A percentile compares a stretch with the other conserved stretches of the same genome.
Conservation (phyloP, 2,113 vertebrate genomes). For the Cercopithecus mona region DNA sequence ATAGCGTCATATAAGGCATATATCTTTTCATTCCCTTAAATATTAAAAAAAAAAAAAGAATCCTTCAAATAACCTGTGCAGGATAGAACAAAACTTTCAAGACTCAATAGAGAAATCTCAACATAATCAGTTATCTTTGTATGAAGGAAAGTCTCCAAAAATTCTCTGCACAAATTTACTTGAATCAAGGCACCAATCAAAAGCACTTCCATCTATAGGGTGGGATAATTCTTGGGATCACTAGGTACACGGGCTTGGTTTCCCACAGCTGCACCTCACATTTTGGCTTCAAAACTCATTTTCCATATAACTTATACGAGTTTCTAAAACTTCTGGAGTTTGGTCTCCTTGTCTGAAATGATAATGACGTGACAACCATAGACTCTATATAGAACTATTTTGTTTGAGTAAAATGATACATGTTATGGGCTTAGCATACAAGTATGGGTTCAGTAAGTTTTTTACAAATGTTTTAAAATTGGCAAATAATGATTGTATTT, state of each 20-base stretch:
- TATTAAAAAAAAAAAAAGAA: neutral
- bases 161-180: neutral
- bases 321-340: neutral
- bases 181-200: neutral
- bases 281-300: neutral
- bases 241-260: accelerated
- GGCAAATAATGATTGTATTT: neutral
- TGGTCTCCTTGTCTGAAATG: neutral
- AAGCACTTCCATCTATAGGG: neutral
- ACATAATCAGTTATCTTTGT: neutral
- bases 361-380: accelerated
- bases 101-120: neutral
- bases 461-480: neutral
- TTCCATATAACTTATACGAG: neutral
- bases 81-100: neutral
- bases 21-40: neutral
- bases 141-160: neutral
- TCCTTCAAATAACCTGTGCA: neutral
- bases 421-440: neutral
- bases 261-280: neutral
- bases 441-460: neutral
- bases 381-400: accelerated
- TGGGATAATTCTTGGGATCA: neutral
- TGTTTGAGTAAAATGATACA: neutral
- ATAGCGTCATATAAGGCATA: neutral